phyloP scores from a whole-genome alignment of 2,888 invertebrate species.

The Cephalotes varians region DNA sequence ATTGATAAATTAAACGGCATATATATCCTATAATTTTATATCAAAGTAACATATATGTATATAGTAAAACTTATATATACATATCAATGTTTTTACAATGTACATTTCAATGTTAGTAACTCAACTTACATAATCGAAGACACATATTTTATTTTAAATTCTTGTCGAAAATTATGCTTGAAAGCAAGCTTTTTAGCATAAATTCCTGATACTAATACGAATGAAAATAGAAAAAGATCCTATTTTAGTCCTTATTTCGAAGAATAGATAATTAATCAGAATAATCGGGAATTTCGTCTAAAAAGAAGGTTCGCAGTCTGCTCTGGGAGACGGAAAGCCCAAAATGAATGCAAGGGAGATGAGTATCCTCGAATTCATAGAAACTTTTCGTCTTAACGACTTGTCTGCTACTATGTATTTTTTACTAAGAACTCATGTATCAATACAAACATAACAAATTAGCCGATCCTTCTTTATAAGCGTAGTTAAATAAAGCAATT shows the following conservation, averaged over 20 bases:
- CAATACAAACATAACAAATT: constrained; percentile 26
- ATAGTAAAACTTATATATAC: neutral
- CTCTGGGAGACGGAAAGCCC: neutral
- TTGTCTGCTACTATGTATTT: constrained; percentile 2
- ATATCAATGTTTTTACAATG: neutral
- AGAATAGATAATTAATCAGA: constrained; percentile 13
- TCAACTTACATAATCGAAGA: neutral
- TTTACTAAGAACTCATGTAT: constrained; percentile 8
- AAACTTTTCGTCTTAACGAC: constrained; percentile 21
- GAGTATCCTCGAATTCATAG: constrained; percentile 36
- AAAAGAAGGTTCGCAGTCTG: constrained; percentile 22
- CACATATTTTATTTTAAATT: neutral
- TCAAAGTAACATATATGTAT: too few species aligned
- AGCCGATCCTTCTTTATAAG: neutral
- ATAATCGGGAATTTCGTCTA: constrained; percentile 15
- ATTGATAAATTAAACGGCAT: too few species aligned
- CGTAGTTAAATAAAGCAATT: constrained; percentile 11
- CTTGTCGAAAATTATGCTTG: neutral
- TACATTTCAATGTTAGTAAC: neutral
- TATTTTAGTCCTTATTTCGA: constrained; percentile 5
- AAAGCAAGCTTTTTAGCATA: neutral
- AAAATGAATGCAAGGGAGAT: constrained; percentile 31
- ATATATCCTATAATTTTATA: too few species aligned
- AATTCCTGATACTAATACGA: neutral
- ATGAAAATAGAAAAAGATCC: neutral